Conservation (phyloP, 2,888 invertebrate genomes). For the Watsonalla cultraria region DNA sequence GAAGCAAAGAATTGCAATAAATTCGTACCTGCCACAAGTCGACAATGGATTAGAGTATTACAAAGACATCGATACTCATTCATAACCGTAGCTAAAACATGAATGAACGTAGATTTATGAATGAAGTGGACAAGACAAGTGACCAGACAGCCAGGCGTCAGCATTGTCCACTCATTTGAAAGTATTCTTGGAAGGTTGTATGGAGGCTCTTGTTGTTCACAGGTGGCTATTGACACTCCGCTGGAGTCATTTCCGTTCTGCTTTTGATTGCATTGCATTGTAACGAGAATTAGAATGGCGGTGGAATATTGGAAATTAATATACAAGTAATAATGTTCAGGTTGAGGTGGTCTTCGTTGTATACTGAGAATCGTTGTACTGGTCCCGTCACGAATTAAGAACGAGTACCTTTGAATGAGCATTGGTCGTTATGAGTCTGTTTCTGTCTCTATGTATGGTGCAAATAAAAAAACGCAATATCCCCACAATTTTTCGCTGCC, state of each 20-base stretch:
- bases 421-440: too few species aligned
- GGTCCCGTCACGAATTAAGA: too few species aligned
- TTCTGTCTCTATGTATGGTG: too few species aligned
- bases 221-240: constrained; percentile 68
- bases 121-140: constrained; percentile 41
- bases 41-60: constrained; percentile 27
- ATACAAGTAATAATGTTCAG: neutral
- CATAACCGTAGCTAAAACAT: constrained; percentile 46
- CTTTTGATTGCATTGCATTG: constrained; percentile 28
- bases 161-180: constrained; percentile 13
- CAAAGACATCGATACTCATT: constrained; percentile 50
- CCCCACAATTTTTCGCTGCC: too few species aligned
- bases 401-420: too few species aligned
- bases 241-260: constrained; percentile 61
- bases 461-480: too few species aligned
- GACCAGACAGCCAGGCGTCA: constrained; percentile 6
- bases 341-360: too few species aligned
- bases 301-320: neutral
- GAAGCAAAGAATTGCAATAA: constrained; percentile 6
- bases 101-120: constrained; percentile 56
- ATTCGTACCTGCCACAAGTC: constrained; percentile 35
- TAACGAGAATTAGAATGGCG: constrained; percentile 13
- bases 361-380: too few species aligned
- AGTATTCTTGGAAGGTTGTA: constrained; percentile 5
- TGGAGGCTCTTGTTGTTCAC: constrained; percentile 12